Evolutionary conservation across 1,140 invertebrate species (phyloP).

Genomic region (Pseudomyrmex cubaensis): DNA sequence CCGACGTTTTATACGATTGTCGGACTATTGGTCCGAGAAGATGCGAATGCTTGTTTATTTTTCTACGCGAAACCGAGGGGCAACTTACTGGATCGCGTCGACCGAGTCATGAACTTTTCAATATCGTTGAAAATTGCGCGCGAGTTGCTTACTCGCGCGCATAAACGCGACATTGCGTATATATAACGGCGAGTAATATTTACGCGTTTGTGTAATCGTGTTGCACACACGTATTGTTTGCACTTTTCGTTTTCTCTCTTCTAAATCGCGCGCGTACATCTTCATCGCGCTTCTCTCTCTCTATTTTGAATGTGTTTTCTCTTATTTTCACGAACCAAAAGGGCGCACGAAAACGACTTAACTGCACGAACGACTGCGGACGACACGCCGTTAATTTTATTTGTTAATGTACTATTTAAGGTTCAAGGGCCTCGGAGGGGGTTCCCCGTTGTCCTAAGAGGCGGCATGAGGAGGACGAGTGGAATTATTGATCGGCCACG

Average conservation of each 20-base stretch:
- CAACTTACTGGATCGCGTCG: background rate
- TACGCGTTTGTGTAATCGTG: background rate
- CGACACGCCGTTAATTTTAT: constrained; percentile 60
- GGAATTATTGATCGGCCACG: constrained; percentile 57
- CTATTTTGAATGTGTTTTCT: background rate
- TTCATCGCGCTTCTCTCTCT: background rate
- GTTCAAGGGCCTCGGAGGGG: constrained; percentile 34
- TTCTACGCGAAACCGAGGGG: background rate
- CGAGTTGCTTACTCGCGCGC: background rate
- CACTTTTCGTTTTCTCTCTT: too few species aligned
- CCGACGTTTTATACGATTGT: constrained; percentile 56
- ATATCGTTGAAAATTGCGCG: constrained; percentile 29
- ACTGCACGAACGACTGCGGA: constrained; percentile 34
- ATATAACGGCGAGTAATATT: too few species aligned
- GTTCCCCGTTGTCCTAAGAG: constrained; percentile 50
- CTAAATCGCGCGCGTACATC: background rate
- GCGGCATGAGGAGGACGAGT: constrained; percentile 27
- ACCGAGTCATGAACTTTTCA: constrained; percentile 20
- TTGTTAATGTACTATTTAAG: constrained; percentile 61
- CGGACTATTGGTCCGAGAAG: constrained; percentile 49
- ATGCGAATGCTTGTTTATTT: constrained; percentile 46
- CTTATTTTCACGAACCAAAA: constrained; percentile 23
- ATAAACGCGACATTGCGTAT: background rate
- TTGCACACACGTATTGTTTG: background rate
- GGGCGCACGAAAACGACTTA: background rate